phyloP scores from a whole-genome alignment of 2,797 vertebrate genomes.

The Malacoraja senta region DNA sequence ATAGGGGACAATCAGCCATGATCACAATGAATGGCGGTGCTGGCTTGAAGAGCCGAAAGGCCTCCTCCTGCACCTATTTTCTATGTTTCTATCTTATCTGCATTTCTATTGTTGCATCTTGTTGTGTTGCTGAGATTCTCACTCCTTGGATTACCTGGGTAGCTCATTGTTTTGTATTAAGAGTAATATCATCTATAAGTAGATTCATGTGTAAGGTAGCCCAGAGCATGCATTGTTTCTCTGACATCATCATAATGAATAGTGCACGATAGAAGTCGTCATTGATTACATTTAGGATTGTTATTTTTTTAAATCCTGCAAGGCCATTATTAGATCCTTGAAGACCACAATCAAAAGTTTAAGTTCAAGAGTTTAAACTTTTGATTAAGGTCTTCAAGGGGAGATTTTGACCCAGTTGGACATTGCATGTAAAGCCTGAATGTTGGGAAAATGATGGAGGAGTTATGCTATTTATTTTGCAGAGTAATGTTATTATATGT shows the following conservation, averaged over 20 bases:
- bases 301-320: background rate
- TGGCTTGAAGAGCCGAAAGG: too few species aligned
- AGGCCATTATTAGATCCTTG: too few species aligned
- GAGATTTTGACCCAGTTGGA: background rate
- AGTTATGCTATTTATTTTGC: background rate
- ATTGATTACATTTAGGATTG: background rate
- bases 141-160: background rate
- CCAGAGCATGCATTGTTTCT: too few species aligned
- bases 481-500: background rate
- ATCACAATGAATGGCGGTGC: too few species aligned
- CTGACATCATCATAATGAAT: background rate
- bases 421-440: background rate
- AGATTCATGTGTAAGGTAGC: background rate
- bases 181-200: background rate
- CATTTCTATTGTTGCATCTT: background rate
- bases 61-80: too few species aligned
- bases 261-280: background rate
- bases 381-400: background rate
- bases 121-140: background rate
- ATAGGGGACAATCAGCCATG: too few species aligned
- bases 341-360: background rate
- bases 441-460: background rate
- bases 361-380: background rate
- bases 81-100: too few species aligned
- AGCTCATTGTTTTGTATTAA: background rate